Evolutionary conservation across 2,888 invertebrate species (phyloP).

Genomic region (Cyclophora albipunctata): DNA sequence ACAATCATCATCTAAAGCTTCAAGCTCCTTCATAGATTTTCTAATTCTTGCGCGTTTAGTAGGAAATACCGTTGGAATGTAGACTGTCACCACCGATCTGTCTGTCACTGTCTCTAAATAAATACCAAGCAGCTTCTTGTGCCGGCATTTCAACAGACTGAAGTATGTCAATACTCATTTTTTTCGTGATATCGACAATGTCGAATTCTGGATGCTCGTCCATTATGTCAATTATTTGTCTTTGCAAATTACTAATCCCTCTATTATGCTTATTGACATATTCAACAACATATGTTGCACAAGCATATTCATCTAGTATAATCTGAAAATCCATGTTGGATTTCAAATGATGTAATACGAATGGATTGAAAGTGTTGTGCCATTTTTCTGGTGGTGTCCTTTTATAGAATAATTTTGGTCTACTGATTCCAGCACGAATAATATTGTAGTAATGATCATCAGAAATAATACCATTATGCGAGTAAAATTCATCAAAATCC

Average conservation of each 20-base stretch:
- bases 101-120: constrained; percentile 20
- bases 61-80: constrained; percentile 5
- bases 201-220: constrained; percentile 27
- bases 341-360: constrained; percentile 24
- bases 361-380: constrained; percentile 41
- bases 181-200: constrained; percentile 18
- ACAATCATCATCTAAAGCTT: constrained; percentile 22
- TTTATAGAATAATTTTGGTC: constrained; percentile 24
- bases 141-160: constrained; percentile 22
- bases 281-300: constrained; percentile 44
- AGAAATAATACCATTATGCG: constrained; percentile 23
- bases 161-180: constrained; percentile 18
- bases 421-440: constrained; percentile 17
- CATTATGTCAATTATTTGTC: constrained; percentile 30
- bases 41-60: constrained; percentile 1
- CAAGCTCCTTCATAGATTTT: constrained; percentile 28
- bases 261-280: constrained; percentile 42
- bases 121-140: constrained; percentile 40
- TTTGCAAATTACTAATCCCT: constrained; percentile 38
- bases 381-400: constrained; percentile 28
- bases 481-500: constrained; percentile 20
- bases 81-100: constrained; percentile 12
- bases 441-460: constrained; percentile 16
- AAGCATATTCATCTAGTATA: constrained; percentile 44
- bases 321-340: constrained; percentile 40